A percentile compares a stretch with the other conserved stretches of the same genome.
Conservation (phyloP, 1,140 invertebrate genomes). For the Manduca sexta region DNA sequence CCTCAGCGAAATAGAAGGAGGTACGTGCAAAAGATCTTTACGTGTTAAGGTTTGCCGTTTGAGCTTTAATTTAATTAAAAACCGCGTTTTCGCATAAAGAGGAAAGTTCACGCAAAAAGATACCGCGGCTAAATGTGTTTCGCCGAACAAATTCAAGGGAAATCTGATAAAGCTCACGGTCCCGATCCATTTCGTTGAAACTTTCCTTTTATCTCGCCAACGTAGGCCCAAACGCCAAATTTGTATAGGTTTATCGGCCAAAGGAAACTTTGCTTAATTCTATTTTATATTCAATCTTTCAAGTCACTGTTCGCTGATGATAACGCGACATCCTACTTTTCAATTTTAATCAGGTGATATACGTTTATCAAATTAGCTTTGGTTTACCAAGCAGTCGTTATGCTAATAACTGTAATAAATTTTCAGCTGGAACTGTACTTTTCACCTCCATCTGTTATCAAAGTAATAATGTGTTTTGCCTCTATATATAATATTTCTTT, state of each 20-base stretch:
- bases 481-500: too few species aligned
- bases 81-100: slow-evolving; percentile 31
- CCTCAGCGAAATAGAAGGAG: slow-evolving; percentile 1
- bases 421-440: too few species aligned
- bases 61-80: slow-evolving; percentile 44
- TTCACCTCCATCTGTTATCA: too few species aligned
- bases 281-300: slow-evolving; percentile 40
- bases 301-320: slow-evolving; percentile 22
- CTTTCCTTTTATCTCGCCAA: slow-evolving; percentile 48
- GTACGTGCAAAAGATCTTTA: slow-evolving; percentile 2
- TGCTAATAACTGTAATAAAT: too few species aligned
- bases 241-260: slow-evolving; percentile 44
- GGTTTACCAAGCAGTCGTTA: too few species aligned
- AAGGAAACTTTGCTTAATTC: slow-evolving; percentile 26
- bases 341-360: slow-evolving; percentile 8
- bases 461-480: too few species aligned
- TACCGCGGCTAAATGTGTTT: slow-evolving; percentile 40
- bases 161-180: slow-evolving; percentile 51
- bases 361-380: slow-evolving; percentile 9
- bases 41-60: slow-evolving; percentile 3
- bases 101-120: slow-evolving; percentile 39
- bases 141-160: slow-evolving; percentile 36
- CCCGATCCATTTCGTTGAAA: slow-evolving; percentile 51
- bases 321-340: slow-evolving; percentile 20
- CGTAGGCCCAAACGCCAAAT: slow-evolving; percentile 36